phyloP scores from a whole-genome alignment of 2,797 vertebrate genomes.

The Merluccius polli region DNA sequence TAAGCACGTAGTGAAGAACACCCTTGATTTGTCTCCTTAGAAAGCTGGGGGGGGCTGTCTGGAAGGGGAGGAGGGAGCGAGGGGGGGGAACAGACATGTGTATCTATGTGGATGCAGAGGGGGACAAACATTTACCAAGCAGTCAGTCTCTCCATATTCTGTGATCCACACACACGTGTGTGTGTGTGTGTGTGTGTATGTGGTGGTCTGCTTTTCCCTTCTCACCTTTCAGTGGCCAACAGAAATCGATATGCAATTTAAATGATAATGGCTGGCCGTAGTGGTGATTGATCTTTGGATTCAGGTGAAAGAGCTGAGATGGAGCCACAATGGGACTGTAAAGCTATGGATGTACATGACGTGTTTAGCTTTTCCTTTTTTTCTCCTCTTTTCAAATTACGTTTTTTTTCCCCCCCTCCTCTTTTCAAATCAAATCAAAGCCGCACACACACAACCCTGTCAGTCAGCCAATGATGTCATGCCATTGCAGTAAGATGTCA shows the following conservation, averaged over 20 bases:
- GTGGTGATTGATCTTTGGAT: conserved; percentile 22
- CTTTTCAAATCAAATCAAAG: not conserved
- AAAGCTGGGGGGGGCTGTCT: conserved; percentile 4
- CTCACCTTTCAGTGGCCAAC: conserved; percentile 36
- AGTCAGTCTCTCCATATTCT: conserved; percentile 32
- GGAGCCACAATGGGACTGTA: not conserved
- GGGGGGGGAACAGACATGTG: conserved; percentile 7
- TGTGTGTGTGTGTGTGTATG: not conserved
- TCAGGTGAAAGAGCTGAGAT: not conserved
- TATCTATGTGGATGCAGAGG: conserved; percentile 6
- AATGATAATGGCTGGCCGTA: conserved; percentile 50
- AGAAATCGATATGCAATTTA: conserved; percentile 62
- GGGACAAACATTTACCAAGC: conserved; percentile 42
- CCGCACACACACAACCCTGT: too few species aligned
- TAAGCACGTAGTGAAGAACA: conserved; percentile 23
- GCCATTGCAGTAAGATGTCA: not conserved
- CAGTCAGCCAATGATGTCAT: not conserved
- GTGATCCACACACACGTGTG: conserved; percentile 20
- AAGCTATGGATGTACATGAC: not conserved
- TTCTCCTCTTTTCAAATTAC: too few species aligned
- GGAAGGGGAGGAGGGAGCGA: conserved; percentile 15
- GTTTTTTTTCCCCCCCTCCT: too few species aligned
- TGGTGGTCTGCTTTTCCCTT: conserved; percentile 25
- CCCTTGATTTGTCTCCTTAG: conserved; percentile 10
- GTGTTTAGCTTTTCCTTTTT: not conserved